phyloP scores from a whole-genome alignment of 2,113 vertebrate genomes.

The Sinocyclocheilus anophthalmus region DNA sequence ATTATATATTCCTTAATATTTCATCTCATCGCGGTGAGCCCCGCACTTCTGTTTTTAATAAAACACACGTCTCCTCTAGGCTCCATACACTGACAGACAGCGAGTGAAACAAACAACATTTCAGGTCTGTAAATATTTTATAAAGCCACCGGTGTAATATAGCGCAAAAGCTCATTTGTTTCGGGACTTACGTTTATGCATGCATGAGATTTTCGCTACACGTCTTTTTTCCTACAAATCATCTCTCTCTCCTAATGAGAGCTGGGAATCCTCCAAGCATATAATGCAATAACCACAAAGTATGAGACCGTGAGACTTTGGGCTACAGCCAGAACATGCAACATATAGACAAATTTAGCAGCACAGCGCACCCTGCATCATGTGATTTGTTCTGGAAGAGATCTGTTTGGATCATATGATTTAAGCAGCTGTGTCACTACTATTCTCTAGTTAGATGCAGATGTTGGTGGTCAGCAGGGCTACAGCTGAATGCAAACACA shows the following conservation, averaged over 20 bases:
- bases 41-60: conserved; percentile 12
- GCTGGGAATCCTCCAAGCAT: conserved; percentile 29
- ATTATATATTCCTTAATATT: conserved; percentile 30
- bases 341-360: conserved; percentile 12
- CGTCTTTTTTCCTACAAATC: conserved; percentile 3
- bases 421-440: background rate
- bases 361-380: background rate
- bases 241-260: conserved; percentile 33
- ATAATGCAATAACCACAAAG: conserved; percentile 47
- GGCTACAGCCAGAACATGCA: conserved; percentile 11
- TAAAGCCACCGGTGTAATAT: conserved; percentile 29
- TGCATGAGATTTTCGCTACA: conserved; percentile 35
- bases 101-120: conserved; percentile 26
- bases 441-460: background rate
- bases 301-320: background rate
- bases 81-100: conserved; percentile 16
- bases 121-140: conserved; percentile 45
- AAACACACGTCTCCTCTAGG: conserved; percentile 13
- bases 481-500: conserved; percentile 4
- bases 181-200: conserved; percentile 7
- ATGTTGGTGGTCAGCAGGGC: conserved; percentile 24
- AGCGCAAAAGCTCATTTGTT: conserved; percentile 26
- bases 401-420: background rate
- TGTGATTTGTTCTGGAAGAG: background rate
- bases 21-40: background rate